Evolutionary conservation across 1,140 invertebrate genomes (phyloP).

Genomic region (Philopotamus ludificatus): DNA sequence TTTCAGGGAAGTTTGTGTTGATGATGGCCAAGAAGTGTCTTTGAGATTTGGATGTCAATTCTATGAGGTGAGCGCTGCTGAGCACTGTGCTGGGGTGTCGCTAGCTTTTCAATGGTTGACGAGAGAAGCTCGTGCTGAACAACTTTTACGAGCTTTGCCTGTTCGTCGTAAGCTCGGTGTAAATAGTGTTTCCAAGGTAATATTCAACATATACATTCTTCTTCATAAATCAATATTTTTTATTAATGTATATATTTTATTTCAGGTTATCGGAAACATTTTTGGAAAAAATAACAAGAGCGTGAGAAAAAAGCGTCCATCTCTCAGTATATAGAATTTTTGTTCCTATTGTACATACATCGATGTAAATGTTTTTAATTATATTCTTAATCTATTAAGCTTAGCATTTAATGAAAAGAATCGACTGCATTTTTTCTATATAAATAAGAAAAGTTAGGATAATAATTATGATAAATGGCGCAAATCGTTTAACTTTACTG

Average conservation of each 20-base stretch:
- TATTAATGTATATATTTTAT: slow-evolving; percentile 36
- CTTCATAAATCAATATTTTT: neutral
- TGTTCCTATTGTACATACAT: slow-evolving; percentile 18
- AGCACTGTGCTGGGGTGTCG: slow-evolving; percentile 74
- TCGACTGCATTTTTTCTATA: too few relatives aligned
- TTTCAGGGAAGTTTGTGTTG: slow-evolving; percentile 71
- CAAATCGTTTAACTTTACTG: too few relatives aligned
- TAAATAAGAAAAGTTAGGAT: too few relatives aligned
- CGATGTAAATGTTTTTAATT: too few relatives aligned
- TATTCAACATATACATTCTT: neutral
- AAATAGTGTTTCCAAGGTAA: slow-evolving; percentile 74
- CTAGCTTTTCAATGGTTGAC: slow-evolving; percentile 78
- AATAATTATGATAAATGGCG: too few relatives aligned
- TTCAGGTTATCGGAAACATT: slow-evolving; percentile 69
- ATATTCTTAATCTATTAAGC: too few relatives aligned
- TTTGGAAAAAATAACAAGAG: slow-evolving; percentile 75
- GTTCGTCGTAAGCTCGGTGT: slow-evolving; percentile 72
- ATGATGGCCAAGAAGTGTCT: slow-evolving; percentile 78
- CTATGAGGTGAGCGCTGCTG: slow-evolving; percentile 83
- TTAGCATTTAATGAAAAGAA: too few relatives aligned
- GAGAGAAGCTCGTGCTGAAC: slow-evolving; percentile 69
- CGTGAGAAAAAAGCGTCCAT: slow-evolving; percentile 72
- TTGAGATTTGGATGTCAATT: slow-evolving; percentile 78
- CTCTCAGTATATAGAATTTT: slow-evolving; percentile 63
- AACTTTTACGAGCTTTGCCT: slow-evolving; percentile 68